Conservation (phyloP, 2,113 vertebrate genomes). For the Tapirus terrestris region DNA sequence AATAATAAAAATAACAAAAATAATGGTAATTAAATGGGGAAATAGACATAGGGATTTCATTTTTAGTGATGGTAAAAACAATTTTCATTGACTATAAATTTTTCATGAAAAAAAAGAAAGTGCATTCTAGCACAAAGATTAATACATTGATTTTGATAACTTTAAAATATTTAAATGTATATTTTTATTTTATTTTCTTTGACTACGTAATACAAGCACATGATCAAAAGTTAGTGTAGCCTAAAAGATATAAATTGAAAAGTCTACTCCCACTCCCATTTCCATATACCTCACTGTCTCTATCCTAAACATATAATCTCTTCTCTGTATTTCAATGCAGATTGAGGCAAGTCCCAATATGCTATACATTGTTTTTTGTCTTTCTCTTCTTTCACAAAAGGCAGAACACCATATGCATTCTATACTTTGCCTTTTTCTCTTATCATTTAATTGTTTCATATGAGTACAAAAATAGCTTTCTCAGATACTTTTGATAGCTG, state of each 20-base stretch:
- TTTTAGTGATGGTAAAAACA: background rate
- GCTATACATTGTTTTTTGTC: rapidly evolving
- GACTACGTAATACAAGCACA: background rate
- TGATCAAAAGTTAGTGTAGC: background rate
- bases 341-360: no score
- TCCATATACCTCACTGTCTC: rapidly evolving
- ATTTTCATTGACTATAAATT: background rate
- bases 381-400: background rate
- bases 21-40: background rate
- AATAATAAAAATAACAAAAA: background rate
- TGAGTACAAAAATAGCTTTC: background rate
- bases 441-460: background rate
- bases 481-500: background rate
- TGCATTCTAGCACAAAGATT: background rate
- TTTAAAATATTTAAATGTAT: background rate
- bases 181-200: background rate
- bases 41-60: background rate
- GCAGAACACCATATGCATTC: background rate
- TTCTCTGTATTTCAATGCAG: background rate
- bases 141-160: background rate
- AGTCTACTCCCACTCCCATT: background rate
- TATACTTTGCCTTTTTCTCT: background rate
- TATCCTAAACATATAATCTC: background rate
- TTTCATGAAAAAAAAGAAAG: background rate
- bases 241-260: background rate